Conservation (phyloP, 2,888 invertebrate species). For the Lutraria lutraria region DNA sequence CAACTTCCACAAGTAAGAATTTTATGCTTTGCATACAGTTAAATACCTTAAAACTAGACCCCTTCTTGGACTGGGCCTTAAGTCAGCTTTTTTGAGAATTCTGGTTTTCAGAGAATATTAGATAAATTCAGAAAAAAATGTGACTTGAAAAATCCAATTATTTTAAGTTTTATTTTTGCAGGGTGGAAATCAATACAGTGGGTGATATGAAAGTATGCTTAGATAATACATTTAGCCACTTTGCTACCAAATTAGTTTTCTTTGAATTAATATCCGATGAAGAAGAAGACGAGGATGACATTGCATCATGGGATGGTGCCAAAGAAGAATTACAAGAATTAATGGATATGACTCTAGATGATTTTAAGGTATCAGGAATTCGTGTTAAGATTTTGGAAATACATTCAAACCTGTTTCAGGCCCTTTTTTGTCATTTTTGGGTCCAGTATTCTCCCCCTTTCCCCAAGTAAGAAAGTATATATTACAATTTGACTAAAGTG, state of each 20-base stretch:
- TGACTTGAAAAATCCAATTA: too few relatives aligned
- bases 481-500: too few relatives aligned
- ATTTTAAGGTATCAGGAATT: slow-evolving; percentile 80
- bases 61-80: too few relatives aligned
- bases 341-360: slow-evolving; percentile 87
- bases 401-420: too few relatives aligned
- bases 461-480: too few relatives aligned
- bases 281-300: slow-evolving; percentile 75
- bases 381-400: background rate
- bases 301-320: slow-evolving; percentile 87
- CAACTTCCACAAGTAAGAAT: slow-evolving; percentile 84
- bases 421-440: too few relatives aligned
- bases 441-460: too few relatives aligned
- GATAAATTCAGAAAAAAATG: too few relatives aligned
- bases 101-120: too few relatives aligned
- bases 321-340: slow-evolving; percentile 87
- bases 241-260: slow-evolving; percentile 93
- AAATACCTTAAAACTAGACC: too few relatives aligned
- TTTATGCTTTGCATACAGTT: background rate
- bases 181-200: slow-evolving; percentile 88
- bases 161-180: slow-evolving; percentile 72
- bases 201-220: slow-evolving; percentile 95
- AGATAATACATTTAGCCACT: slow-evolving; percentile 94
- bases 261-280: slow-evolving; percentile 90
- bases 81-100: too few relatives aligned